Conservation (phyloP, 2,888 invertebrate genomes). For the Parascotia fuliginaria region DNA sequence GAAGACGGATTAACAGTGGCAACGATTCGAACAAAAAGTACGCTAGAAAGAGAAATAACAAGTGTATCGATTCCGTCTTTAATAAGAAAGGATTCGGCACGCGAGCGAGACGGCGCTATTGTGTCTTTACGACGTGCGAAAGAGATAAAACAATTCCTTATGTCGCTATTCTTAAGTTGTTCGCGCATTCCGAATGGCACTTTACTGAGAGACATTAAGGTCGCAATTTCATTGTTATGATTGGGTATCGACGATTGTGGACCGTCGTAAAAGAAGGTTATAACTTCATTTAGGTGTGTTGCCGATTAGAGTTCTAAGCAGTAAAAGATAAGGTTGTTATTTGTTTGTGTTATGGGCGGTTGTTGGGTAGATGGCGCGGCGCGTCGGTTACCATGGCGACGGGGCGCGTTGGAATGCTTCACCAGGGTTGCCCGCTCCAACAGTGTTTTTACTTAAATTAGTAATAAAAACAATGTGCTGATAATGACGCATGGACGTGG, state of each 20-base stretch:
- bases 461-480: slow-evolving; percentile 59
- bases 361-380: slow-evolving; percentile 58
- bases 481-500: slow-evolving; percentile 56
- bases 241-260: slow-evolving; percentile 75
- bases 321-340: slow-evolving; percentile 71
- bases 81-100: slow-evolving; percentile 70
- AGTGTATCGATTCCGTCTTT: slow-evolving; percentile 79
- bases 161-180: slow-evolving; percentile 83
- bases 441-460: slow-evolving; percentile 76
- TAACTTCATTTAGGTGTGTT: slow-evolving; percentile 76
- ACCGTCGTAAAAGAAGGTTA: slow-evolving; percentile 79
- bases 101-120: slow-evolving; percentile 72
- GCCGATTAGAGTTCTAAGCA: slow-evolving; percentile 63
- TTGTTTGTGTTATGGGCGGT: slow-evolving; percentile 62
- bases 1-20: slow-evolving; percentile 82
- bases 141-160: slow-evolving; percentile 85
- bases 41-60: slow-evolving; percentile 78
- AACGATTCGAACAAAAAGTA: slow-evolving; percentile 72
- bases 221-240: slow-evolving; percentile 82
- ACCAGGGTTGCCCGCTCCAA: slow-evolving; percentile 68
- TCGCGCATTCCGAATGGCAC: slow-evolving; percentile 76
- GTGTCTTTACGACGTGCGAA: slow-evolving; percentile 81
- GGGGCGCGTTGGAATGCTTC: slow-evolving; percentile 75
- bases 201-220: slow-evolving; percentile 77
- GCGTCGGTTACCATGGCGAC: slow-evolving; percentile 86